Percentiles rank a stretch among this genome's conserved stretches.
phyloP scores from a whole-genome alignment of 2,888 invertebrate species.

The Chrysolina americana region DNA sequence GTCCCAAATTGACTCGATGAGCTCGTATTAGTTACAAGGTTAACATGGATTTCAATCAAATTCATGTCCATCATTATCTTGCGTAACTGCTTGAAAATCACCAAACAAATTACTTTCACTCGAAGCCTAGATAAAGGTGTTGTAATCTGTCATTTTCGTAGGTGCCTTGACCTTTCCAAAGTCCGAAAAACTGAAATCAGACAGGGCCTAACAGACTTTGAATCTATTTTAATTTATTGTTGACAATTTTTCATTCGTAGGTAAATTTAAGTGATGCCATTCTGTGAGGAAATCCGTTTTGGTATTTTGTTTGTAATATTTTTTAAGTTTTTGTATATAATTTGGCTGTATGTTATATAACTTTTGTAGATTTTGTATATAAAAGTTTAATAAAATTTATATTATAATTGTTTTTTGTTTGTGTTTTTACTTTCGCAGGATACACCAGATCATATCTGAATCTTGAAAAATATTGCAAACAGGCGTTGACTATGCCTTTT shows the following conservation, averaged over 20 bases:
- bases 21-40: slow-evolving; percentile 12
- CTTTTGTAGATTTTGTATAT: slow-evolving; percentile 49
- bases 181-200: background rate
- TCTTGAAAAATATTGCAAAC: slow-evolving; percentile 44
- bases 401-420: slow-evolving; percentile 24
- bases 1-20: background rate
- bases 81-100: slow-evolving; percentile 23
- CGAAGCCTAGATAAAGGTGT: slow-evolving; percentile 36
- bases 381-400: slow-evolving; percentile 49
- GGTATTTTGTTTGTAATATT: slow-evolving; percentile 45
- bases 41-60: slow-evolving; percentile 19
- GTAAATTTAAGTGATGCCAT: slow-evolving; percentile 27
- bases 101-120: slow-evolving; percentile 40
- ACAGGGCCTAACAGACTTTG: slow-evolving; percentile 2
- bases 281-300: slow-evolving; percentile 30
- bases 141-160: slow-evolving; percentile 44
- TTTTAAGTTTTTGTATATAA: slow-evolving; percentile 46
- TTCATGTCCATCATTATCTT: slow-evolving; percentile 24
- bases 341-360: slow-evolving; percentile 38
- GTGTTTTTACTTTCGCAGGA: slow-evolving; percentile 26
- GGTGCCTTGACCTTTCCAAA: slow-evolving; percentile 13
- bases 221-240: slow-evolving; percentile 36
- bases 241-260: slow-evolving; percentile 22
- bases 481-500: too few relatives aligned
- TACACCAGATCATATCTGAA: background rate